Percentiles rank a stretch among this genome's conserved stretches.
phyloP scores from a whole-genome alignment of 1,140 invertebrate genomes.

The Rhopalosiphum padi region DNA sequence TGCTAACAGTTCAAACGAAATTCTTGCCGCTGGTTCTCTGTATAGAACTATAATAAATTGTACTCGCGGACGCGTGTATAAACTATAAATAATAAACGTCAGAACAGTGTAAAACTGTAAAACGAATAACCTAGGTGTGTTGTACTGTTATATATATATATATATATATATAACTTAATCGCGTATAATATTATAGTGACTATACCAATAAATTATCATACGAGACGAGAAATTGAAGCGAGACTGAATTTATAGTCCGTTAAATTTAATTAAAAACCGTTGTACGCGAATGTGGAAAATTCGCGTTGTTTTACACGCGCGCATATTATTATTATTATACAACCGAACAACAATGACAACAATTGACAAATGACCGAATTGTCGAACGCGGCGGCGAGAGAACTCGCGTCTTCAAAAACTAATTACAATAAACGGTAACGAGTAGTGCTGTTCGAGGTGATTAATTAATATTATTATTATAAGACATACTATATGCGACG shows the following conservation, averaged over 20 bases:
- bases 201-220: background rate
- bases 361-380: background rate
- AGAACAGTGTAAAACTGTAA: conserved; percentile 9
- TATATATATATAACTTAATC: background rate
- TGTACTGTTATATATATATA: background rate
- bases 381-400: background rate
- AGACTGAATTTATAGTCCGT: conserved; percentile 21
- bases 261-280: conserved; percentile 33
- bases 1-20: background rate
- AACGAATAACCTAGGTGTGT: background rate
- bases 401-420: background rate
- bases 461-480: background rate
- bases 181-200: conserved; percentile 16
- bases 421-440: background rate
- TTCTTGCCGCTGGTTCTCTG: background rate
- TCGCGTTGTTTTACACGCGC: background rate
- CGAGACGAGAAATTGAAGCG: conserved; percentile 4
- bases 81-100: conserved; percentile 18
- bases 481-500: background rate
- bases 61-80: background rate
- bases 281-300: conserved; percentile 1
- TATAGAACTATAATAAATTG: conserved; percentile 4
- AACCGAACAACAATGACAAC: background rate
- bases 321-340: background rate
- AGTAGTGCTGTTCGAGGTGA: background rate